Evolutionary conservation across 1,140 invertebrate species (phyloP).

Genomic region (Nebria ingens): DNA sequence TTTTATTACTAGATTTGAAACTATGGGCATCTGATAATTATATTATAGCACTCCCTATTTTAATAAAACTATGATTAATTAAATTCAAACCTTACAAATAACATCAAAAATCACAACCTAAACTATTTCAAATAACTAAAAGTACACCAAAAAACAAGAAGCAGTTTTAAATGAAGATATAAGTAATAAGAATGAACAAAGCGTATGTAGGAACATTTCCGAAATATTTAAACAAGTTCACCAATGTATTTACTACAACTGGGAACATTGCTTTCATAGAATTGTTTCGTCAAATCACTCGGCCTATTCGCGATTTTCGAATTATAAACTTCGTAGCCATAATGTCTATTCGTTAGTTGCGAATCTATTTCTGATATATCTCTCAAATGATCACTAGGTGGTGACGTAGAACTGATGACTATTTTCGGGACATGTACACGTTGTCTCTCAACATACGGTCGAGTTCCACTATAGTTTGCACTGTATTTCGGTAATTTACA

Average conservation of each 20-base stretch:
- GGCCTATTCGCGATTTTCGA: neutral
- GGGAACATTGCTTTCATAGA: neutral
- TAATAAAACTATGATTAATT: no score
- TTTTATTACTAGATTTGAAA: no score
- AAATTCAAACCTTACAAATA: no score
- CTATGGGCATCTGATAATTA: no score
- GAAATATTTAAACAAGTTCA: slow-evolving; percentile 7
- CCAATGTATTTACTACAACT: neutral
- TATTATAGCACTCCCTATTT: no score
- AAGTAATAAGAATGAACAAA: no score
- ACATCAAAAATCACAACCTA: no score
- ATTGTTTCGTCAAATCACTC: neutral
- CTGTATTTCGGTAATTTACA: neutral
- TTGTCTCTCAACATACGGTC: neutral
- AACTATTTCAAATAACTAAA: no score
- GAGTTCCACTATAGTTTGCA: neutral
- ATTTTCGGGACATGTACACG: neutral
- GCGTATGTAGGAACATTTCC: no score
- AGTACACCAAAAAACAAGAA: no score
- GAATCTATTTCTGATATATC: neutral
- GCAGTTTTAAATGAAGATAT: no score
- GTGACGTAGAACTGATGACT: neutral
- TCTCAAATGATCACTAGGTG: neutral
- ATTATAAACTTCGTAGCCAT: neutral
- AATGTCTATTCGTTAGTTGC: neutral